phyloP scores from a whole-genome alignment of 2,888 invertebrate genomes.

The Herminia tarsipennalis region DNA sequence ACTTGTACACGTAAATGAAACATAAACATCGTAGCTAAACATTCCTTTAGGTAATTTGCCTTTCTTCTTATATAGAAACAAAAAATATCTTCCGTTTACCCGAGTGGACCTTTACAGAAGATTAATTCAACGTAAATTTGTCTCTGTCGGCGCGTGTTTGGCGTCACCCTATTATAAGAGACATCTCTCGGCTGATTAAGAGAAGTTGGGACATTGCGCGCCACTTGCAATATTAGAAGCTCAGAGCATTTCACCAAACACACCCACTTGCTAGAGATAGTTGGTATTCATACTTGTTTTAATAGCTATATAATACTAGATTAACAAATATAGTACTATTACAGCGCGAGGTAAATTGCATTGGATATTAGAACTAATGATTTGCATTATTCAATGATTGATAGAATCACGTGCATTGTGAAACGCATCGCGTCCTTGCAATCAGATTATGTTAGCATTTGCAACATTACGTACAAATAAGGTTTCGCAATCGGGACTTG shows the following conservation, averaged over 20 bases:
- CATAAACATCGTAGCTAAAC: background rate
- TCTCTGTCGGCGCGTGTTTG: slow-evolving; percentile 29
- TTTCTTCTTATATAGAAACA: slow-evolving; percentile 3
- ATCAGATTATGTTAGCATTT: slow-evolving; percentile 41
- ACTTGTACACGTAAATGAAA: background rate
- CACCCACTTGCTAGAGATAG: slow-evolving; percentile 19
- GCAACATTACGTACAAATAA: slow-evolving; percentile 31
- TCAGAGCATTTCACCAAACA: slow-evolving; percentile 29
- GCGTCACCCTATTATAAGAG: slow-evolving; percentile 39
- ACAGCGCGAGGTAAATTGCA: background rate
- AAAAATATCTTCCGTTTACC: slow-evolving; percentile 31
- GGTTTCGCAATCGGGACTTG: slow-evolving; percentile 30
- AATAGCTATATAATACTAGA: slow-evolving; percentile 21
- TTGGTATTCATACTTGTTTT: slow-evolving; percentile 24
- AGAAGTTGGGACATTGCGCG: slow-evolving; percentile 49
- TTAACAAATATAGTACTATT: background rate
- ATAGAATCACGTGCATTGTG: slow-evolving; percentile 8
- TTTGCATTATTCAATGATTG: too few relatives aligned
- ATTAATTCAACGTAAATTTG: slow-evolving; percentile 38
- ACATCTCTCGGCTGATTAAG: slow-evolving; percentile 50
- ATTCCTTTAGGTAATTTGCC: slow-evolving; percentile 3
- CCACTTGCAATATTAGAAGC: slow-evolving; percentile 47
- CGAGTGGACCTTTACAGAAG: slow-evolving; percentile 28
- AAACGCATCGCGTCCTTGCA: slow-evolving; percentile 39
- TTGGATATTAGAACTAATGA: too few relatives aligned